These are phyloP conservation scores for Oreochromis mossambicus DNA, from an alignment of 2,797 vertebrate species.

Conservation along the genomic window DNA sequence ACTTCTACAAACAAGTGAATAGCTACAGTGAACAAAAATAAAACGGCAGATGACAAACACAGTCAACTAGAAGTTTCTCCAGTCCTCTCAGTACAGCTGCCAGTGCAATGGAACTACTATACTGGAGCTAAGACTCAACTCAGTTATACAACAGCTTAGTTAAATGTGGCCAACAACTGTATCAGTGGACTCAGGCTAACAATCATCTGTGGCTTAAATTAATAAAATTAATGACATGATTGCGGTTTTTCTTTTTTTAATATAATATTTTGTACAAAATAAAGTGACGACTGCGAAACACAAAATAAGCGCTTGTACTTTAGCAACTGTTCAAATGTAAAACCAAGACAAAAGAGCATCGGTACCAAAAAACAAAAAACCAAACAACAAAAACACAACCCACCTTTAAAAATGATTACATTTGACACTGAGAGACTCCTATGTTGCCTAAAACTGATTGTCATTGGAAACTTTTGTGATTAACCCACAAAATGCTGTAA, in stretches of 20 bases:
- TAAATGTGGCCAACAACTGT: not conserved
- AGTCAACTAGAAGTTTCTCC: slow-evolving; percentile 5
- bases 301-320: slow-evolving; percentile 18
- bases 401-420: not conserved
- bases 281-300: slow-evolving; percentile 27
- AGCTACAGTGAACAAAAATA: not conserved
- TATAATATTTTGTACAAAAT: not conserved
- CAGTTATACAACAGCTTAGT: not conserved
- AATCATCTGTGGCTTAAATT: slow-evolving; percentile 10
- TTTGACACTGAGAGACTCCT: not conserved
- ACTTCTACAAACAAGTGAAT: slow-evolving; percentile 25
- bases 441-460: slow-evolving; percentile 47
- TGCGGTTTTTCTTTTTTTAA: slow-evolving; percentile 19
- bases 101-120: slow-evolving; percentile 7
- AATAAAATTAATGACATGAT: not conserved
- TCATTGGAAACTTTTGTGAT: slow-evolving; percentile 5
- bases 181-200: not conserved
- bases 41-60: slow-evolving; percentile 4
- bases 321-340: not conserved
- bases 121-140: slow-evolving; percentile 3
- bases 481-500: not conserved
- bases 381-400: not conserved
- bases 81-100: not conserved
- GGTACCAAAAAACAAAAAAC: not conserved
- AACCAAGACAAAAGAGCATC: not conserved